Conservation (phyloP, 2,888 invertebrate species). For the Suillia variegata region DNA sequence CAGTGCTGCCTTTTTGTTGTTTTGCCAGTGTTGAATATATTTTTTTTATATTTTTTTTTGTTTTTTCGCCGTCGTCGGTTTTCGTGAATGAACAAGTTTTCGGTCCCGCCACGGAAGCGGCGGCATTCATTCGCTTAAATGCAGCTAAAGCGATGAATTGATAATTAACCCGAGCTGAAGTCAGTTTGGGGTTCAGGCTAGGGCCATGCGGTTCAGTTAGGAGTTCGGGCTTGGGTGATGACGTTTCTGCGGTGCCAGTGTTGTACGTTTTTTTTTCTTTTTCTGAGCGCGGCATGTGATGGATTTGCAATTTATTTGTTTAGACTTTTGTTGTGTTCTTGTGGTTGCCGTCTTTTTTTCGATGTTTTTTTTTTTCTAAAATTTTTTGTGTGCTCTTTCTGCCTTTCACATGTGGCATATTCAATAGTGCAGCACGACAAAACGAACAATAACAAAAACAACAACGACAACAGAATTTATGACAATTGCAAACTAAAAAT, state of each 20-base stretch:
- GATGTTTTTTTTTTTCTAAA: conserved; percentile 27
- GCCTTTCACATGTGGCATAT: conserved; percentile 35
- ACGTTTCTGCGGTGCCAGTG: no score
- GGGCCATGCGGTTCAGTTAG: neutral
- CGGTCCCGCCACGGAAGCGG: neutral
- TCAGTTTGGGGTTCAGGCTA: neutral
- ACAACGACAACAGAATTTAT: conserved; percentile 49
- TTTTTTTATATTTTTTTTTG: neutral
- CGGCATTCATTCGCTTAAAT: conserved; percentile 1
- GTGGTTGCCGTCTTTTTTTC: neutral
- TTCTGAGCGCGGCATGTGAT: conserved; percentile 44
- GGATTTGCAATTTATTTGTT: conserved; percentile 33
- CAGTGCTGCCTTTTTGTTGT: neutral
- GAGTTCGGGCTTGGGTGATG: neutral
- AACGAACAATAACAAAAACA: neutral
- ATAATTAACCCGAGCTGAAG: conserved; percentile 40
- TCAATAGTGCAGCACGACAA: neutral
- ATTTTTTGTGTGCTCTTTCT: conserved; percentile 51
- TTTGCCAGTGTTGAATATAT: neutral
- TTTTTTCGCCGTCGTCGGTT: neutral
- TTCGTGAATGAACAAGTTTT: neutral
- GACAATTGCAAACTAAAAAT: conserved; percentile 46
- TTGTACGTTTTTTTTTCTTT: neutral
- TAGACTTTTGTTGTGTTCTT: neutral
- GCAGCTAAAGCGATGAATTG: conserved; percentile 40